Evolutionary conservation across 2,113 vertebrate species (phyloP), one percentile per base, ranked within the genome.

Genomic region (Ciconia stormi): DNA sequence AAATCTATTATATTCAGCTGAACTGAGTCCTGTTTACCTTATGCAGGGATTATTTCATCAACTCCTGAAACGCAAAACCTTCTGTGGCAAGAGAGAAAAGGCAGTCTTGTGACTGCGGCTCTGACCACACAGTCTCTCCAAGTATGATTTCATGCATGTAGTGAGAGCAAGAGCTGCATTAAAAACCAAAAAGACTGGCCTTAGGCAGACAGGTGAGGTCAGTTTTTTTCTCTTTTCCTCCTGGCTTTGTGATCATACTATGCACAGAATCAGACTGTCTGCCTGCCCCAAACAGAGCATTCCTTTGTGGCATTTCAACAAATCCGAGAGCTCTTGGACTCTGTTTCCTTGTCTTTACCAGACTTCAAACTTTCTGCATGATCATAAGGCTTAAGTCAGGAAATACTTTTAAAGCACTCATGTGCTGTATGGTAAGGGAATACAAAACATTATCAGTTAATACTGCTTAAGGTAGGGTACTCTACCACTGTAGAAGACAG

Each of bases 81-180:
- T 84, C 53, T 14, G 4, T 59, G 72, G 56, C 78, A 69, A 76
- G 36, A 82, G 40, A 87, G 88, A 78, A 87, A 83, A 93, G n/a
- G 26, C 80, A 83, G 30, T 72, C 83, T 92, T 92, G 69, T 87
- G 89, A 71, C 67, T 89, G 42, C 1, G 1, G 29, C 55, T 74
- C 26, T 92, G 86, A 81, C 67, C 67, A 93, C 71, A 63, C 1
- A 1, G 12, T 83, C 18, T 67, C 59, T 89, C 38, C 55, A 92
- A 89, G 30, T 65, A 73, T 59, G 85, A 92, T 71, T 93, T 95
- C 89, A 91, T 82, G 94, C 88, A 95, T 67, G 46, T 80, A 90
- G 55, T 32, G 47, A 73, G 76, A 89, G 61, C 38, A 91, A 90
- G 46, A 76, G 7, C 63, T 86, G 59, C 50, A 66, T 77, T 86